Conservation (phyloP, 2,113 vertebrate genomes). For the Monopterus albus region DNA sequence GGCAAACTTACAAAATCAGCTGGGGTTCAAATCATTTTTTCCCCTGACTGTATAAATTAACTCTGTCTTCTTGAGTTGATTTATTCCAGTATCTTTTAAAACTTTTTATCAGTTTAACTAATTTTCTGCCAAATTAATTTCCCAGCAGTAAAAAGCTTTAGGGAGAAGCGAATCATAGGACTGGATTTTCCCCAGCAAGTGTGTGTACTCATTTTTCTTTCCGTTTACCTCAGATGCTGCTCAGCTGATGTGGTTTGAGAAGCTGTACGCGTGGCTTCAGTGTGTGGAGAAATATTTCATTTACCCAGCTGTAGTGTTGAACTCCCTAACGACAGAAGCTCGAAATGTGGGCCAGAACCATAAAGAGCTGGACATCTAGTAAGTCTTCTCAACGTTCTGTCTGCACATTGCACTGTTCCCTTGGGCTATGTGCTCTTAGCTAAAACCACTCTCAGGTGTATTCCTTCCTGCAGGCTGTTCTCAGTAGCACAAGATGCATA, state of each 20-base stretch:
- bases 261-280: slow-evolving; percentile 90
- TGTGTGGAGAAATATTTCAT: slow-evolving; percentile 91
- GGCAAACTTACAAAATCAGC: too few species aligned
- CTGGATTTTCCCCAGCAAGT: neutral
- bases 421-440: neutral
- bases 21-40: too few species aligned
- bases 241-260: slow-evolving; percentile 95
- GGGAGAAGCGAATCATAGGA: too few species aligned
- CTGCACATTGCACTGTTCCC: neutral
- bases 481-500: neutral
- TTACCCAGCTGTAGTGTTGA: slow-evolving; percentile 91
- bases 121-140: too few species aligned
- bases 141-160: too few species aligned
- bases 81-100: too few species aligned
- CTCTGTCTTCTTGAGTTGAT: too few species aligned
- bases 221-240: slow-evolving; percentile 83
- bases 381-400: slow-evolving; percentile 57
- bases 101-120: too few species aligned
- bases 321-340: slow-evolving; percentile 89
- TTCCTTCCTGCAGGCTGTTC: slow-evolving; percentile 6
- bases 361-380: slow-evolving; percentile 90
- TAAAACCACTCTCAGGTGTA: neutral
- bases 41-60: too few species aligned
- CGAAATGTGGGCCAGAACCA: slow-evolving; percentile 83
- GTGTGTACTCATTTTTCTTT: neutral